phyloP scores from a whole-genome alignment of 2,888 invertebrate species.

The Meliscaeva auricollis region DNA sequence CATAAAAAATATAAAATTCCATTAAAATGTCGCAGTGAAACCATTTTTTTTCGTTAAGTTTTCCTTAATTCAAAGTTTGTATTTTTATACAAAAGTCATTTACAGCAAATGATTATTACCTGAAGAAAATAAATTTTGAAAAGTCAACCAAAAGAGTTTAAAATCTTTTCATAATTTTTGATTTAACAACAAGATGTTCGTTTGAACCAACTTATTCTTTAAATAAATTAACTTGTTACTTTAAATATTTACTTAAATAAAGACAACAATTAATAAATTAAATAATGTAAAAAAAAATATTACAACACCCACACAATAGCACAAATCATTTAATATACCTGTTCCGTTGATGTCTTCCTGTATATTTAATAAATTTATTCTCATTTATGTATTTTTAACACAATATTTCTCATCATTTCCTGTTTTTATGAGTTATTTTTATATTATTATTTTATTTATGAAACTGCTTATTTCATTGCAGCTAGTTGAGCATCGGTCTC shows the following conservation, averaged over 20 bases:
- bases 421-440: conserved; percentile 29
- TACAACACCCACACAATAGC: conserved; percentile 64
- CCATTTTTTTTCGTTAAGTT: no score
- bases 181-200: conserved; percentile 22
- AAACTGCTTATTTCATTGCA: conserved; percentile 80
- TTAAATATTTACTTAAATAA: conserved; percentile 13
- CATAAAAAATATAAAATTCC: no score
- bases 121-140: not conserved
- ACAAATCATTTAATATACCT: conserved; percentile 67
- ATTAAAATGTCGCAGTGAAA: no score
- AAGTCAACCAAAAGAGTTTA: not conserved
- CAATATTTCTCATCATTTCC: conserved; percentile 68
- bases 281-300: not conserved
- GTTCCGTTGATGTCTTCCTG: conserved; percentile 67
- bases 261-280: not conserved
- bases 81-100: no score
- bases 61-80: no score
- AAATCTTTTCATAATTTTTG: not conserved
- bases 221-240: conserved; percentile 4
- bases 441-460: conserved; percentile 13
- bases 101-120: no score
- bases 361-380: conserved; percentile 17
- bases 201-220: conserved; percentile 21
- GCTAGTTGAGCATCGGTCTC: conserved; percentile 86
- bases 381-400: conserved; percentile 43